Percentiles rank a stretch among this genome's conserved stretches.
phyloP scores from a whole-genome alignment of 1,140 invertebrate genomes.

The Drosophila eugracilis region DNA sequence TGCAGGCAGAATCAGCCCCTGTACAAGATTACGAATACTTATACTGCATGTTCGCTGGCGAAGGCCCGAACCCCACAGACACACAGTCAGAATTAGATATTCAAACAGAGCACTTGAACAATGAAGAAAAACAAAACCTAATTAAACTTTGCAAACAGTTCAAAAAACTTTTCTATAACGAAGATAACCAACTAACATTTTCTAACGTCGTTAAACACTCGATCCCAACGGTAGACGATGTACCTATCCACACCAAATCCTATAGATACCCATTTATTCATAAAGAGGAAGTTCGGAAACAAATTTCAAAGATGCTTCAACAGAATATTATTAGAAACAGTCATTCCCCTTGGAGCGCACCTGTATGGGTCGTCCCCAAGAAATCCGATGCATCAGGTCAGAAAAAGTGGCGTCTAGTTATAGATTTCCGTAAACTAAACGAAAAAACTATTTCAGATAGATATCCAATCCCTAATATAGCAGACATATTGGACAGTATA shows the following conservation, averaged over 20 bases:
- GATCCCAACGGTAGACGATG: slow-evolving; percentile 21
- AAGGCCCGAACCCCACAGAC: neutral
- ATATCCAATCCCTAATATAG: neutral
- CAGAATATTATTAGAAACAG: slow-evolving; percentile 22
- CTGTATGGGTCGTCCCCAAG: slow-evolving; percentile 19
- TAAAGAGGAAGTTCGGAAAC: slow-evolving; percentile 19
- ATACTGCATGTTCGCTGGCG: too few relatives aligned
- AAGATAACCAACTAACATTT: slow-evolving; percentile 4
- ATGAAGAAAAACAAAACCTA: neutral
- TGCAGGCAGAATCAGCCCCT: neutral
- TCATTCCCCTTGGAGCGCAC: slow-evolving; percentile 20
- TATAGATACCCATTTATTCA: slow-evolving; percentile 29
- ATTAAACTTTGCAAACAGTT: slow-evolving; percentile 7
- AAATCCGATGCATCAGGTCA: neutral
- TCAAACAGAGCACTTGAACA: neutral
- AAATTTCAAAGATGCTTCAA: slow-evolving; percentile 19
- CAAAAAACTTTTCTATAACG: slow-evolving; percentile 1
- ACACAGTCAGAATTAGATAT: slow-evolving; percentile 1
- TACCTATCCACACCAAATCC: slow-evolving; percentile 20
- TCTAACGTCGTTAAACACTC: slow-evolving; percentile 14
- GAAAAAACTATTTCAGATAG: slow-evolving; percentile 4
- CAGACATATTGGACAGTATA: neutral
- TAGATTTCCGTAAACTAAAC: slow-evolving; percentile 19
- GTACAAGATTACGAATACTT: slow-evolving; percentile 1
- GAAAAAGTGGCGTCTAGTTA: slow-evolving; percentile 22